Conservation (phyloP, 2,888 invertebrate genomes). For the Imbricaverruca yamaguchii region DNA sequence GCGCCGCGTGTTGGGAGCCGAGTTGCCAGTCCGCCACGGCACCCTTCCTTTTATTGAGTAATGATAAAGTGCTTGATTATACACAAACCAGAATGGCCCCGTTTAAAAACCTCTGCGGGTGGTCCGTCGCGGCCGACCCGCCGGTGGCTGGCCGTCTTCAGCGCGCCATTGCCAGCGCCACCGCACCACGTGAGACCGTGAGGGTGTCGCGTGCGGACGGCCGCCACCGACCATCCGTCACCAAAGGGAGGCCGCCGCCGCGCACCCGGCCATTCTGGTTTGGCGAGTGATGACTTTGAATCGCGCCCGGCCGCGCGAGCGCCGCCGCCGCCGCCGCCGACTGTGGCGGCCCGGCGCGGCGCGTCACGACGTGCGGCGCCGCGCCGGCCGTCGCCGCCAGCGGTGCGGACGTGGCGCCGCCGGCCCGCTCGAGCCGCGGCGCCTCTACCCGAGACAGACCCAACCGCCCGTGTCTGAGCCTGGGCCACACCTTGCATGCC, state of each 20-base stretch:
- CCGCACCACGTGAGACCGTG: background rate
- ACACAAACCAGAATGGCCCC: conserved; percentile 12
- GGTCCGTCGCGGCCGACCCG: too few relatives aligned
- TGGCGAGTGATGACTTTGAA: background rate
- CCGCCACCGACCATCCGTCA: conserved; percentile 4
- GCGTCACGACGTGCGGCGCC: too few relatives aligned
- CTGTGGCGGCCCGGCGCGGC: too few relatives aligned
- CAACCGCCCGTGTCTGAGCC: too few relatives aligned
- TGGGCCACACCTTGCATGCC: conserved; percentile 7
- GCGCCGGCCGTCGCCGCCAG: too few relatives aligned
- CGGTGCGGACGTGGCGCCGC: too few relatives aligned
- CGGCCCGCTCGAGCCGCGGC: background rate
- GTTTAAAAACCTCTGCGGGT: too few relatives aligned
- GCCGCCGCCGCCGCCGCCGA: too few relatives aligned
- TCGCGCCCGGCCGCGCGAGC: background rate
- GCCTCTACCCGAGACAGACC: background rate
- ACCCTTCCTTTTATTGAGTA: conserved; percentile 19
- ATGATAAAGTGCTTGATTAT: conserved; percentile 15
- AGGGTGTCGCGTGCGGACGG: background rate
- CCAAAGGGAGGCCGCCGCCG: background rate
- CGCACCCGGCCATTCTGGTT: conserved; percentile 14
- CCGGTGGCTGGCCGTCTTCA: background rate
- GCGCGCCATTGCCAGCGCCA: background rate
- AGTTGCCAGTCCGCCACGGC: background rate
- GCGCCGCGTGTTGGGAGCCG: background rate